These are phyloP conservation scores for Malurus elegans DNA, from an alignment of 2,113 vertebrate species.

Conservation along the genomic window DNA sequence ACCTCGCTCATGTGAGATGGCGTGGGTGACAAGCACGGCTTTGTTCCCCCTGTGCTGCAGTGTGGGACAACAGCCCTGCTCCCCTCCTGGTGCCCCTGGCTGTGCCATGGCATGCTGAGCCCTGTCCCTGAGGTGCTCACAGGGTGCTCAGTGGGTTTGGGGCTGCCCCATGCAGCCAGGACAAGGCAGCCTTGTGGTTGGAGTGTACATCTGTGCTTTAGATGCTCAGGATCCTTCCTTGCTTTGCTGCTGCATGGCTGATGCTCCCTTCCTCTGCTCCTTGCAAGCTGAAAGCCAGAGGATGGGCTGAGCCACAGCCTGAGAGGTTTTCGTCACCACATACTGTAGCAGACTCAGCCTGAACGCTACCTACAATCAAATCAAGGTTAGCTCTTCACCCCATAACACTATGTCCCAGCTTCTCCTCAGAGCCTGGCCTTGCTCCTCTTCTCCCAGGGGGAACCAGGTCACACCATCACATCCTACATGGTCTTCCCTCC, in stretches of 20 bases:
- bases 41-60: background rate
- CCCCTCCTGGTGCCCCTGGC: background rate
- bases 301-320: background rate
- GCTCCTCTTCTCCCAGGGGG: accelerated
- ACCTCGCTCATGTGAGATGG: background rate
- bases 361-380: accelerated
- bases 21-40: slow-evolving; percentile 19
- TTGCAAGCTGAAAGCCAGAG: background rate
- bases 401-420: background rate
- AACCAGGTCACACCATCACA: accelerated
- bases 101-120: background rate
- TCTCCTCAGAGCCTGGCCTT: background rate
- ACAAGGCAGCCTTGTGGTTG: background rate
- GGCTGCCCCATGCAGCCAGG: background rate
- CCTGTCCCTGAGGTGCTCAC: background rate
- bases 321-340: background rate
- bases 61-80: background rate
- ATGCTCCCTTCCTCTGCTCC: background rate
- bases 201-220: background rate
- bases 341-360: accelerated
- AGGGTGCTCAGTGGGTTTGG: no score
- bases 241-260: background rate
- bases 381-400: background rate
- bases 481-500: accelerated
- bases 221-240: background rate